These are phyloP conservation scores for Taenaris catops DNA, from an alignment of 2,888 invertebrate species.

Conservation along the genomic window DNA sequence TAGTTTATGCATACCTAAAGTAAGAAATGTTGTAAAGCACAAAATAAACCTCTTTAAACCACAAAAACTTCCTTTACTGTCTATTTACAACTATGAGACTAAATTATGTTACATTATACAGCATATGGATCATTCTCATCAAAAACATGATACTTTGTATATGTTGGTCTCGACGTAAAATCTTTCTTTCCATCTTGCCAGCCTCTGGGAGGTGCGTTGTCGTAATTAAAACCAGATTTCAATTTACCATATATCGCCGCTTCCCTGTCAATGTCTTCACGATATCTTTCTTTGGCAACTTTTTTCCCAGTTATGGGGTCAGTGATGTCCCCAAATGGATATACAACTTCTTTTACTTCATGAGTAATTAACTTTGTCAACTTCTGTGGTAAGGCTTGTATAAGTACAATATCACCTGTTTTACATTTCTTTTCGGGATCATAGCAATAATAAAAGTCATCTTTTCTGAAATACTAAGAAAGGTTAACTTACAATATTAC, in stretches of 20 bases:
- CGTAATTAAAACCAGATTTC: slow-evolving; percentile 85
- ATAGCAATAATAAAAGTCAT: slow-evolving; percentile 86
- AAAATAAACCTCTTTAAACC: too few relatives aligned
- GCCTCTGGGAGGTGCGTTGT: slow-evolving; percentile 88
- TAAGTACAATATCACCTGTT: slow-evolving; percentile 90
- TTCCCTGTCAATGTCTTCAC: slow-evolving; percentile 85
- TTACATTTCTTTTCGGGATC: slow-evolving; percentile 89
- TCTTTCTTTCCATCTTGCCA: slow-evolving; percentile 91
- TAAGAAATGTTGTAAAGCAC: too few relatives aligned
- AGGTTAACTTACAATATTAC: too few relatives aligned
- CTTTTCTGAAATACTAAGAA: slow-evolving; percentile 88
- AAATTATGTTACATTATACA: slow-evolving; percentile 65
- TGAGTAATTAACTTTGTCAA: slow-evolving; percentile 89
- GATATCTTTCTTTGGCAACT: slow-evolving; percentile 85
- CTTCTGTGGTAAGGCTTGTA: slow-evolving; percentile 85
- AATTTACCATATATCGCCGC: slow-evolving; percentile 85
- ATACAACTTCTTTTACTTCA: slow-evolving; percentile 88
- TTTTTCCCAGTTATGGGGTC: slow-evolving; percentile 92
- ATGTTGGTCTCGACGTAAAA: slow-evolving; percentile 87
- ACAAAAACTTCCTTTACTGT: too few relatives aligned
- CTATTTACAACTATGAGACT: slow-evolving; percentile 20
- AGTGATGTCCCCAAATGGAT: slow-evolving; percentile 90
- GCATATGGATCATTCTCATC: slow-evolving; percentile 87
- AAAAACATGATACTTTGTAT: slow-evolving; percentile 89
- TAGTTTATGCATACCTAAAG: too few relatives aligned